Evolutionary conservation across 2,888 invertebrate species (phyloP), one percentile per base, ranked within the genome.

Genomic region (Plutella xylostella): DNA sequence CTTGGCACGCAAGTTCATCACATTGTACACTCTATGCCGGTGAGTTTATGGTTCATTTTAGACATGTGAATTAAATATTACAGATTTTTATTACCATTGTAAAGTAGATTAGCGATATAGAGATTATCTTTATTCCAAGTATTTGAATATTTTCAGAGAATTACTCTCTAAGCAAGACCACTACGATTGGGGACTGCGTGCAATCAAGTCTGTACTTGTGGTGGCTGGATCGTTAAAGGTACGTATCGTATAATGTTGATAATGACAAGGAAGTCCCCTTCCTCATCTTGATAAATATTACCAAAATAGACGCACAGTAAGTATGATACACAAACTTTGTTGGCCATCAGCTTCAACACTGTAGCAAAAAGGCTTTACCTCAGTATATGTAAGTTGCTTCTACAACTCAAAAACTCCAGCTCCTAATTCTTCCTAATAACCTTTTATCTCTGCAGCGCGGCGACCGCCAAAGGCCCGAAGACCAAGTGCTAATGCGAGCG

Each of bases 101-200:
- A n/a, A n/a, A n/a, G n/a, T n/a, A n/a, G n/a, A n/a, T n/a, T n/a
- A n/a, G n/a, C n/a, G n/a, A n/a, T n/a, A n/a, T n/a, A n/a, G n/a
- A n/a, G n/a, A n/a, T n/a, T n/a, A n/a, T n/a, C n/a, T n/a, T n/a
- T n/a, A n/a, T n/a, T n/a, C n/a, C n/a, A n/a, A n/a, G n/a, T n/a
- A n/a, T n/a, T n/a, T n/a, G n/a, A 2, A 15, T 7, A 33, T 14
- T 33, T 33, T 14, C 20, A 42, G 44, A 14, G 97, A 97, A 68
- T 76, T 97, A 54, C 82, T 97, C 3, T 97, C 96, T 38, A 96
- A 96, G 67, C 94, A 96, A 72, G 97, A 97, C 69, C 97, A 97
- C 71, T 97, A 97, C 64, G 97, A 97, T 85, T 96, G 97, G 97
- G 97, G 97, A 30, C 83, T 97, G 44, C 80, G 97, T 55, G 97